A percentile compares a stretch with the other conserved stretches of the same genome.
These are phyloP conservation scores for Chunga burmeisteri DNA, from an alignment of 2,113 vertebrate species.

Conservation along the genomic window DNA sequence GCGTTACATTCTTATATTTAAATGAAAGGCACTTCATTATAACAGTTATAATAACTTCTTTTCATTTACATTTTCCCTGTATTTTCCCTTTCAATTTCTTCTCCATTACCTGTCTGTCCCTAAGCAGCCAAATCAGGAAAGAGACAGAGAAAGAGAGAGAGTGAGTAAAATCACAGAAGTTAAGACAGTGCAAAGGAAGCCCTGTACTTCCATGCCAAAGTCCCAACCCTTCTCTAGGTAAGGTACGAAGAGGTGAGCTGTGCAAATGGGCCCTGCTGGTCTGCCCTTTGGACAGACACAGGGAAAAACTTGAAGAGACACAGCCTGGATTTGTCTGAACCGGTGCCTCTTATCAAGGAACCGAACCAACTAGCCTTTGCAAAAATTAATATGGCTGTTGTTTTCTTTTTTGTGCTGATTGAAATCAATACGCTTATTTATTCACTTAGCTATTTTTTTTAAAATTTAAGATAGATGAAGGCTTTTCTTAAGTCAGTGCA, in stretches of 20 bases:
- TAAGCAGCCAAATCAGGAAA: constrained; percentile 81
- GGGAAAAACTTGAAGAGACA: background rate
- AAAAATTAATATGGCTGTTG: background rate
- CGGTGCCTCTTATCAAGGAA: background rate
- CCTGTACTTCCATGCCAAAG: background rate
- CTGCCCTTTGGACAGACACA: background rate
- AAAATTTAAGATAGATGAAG: background rate
- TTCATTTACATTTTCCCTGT: constrained; percentile 98
- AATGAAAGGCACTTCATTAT: constrained; percentile 99
- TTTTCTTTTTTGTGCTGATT: background rate
- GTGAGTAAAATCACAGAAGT: constrained; percentile 62
- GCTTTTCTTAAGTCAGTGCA: background rate
- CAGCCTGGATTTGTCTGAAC: background rate
- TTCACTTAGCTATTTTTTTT: background rate
- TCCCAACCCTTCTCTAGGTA: background rate
- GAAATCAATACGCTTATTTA: background rate
- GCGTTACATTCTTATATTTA: constrained; percentile 99
- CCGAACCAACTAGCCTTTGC: background rate
- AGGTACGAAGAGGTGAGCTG: background rate
- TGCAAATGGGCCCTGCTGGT: background rate
- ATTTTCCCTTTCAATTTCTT: constrained; percentile 94
- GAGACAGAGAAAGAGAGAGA: constrained; percentile 73
- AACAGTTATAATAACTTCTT: constrained; percentile 98
- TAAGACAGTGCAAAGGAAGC: constrained; percentile 57
- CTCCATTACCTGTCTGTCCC: constrained; percentile 97